Base-by-base conservation (phyloP, 1,140 invertebrate genomes). In the Rhopalosiphum padi region DNA sequence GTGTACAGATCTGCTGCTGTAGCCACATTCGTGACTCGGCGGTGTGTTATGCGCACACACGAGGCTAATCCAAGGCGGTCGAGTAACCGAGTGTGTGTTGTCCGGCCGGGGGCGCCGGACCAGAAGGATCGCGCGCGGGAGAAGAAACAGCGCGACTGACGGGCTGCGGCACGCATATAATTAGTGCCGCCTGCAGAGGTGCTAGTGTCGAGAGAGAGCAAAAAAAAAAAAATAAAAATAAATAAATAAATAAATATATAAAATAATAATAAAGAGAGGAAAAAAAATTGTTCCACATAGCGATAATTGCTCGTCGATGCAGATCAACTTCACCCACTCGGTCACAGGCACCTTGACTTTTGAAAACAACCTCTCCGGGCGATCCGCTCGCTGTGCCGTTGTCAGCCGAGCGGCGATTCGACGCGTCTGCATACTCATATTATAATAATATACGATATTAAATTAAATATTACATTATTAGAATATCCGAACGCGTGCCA, bases 151-250 rank as follows among this genome's bases (percentile, higher is more conserved):
- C 48, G 21, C 41, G 46, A 35, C 15, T 77, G 60, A 77, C 60
- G 60, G 60, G 60, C 30, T 30, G 46, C 43, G 86, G 86, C 30
- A 6, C 30, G 25, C 43, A 86, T 86, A 53, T 53, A 53, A 89
- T 89, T 53, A 89, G 87, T 53, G 87, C 48, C 87, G 87, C 87
- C 87, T 53, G 87, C 87, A 89, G 87, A 53, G 87, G 87, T 89
- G 87, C 48, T 30, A 11, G 85, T 86, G 85, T 86, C 43, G n/a
- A 25, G 48, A 89, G 30, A 53, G 51, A 37, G 51, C 48, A 87
- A n/a, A 87, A 87, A 37, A 30, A 46, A 22, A 51, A 35, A 48
- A 85, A 85, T 43, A 85, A 48, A 11, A 86, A 85, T 37, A 83
- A 35, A 83, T 60, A 60, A 60, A 60, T 30, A 68, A 77, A 77